Evolutionary conservation across 2,113 vertebrate species (phyloP), one percentile per base, ranked within the genome.

Genomic region (Pollimyrus isidori): DNA sequence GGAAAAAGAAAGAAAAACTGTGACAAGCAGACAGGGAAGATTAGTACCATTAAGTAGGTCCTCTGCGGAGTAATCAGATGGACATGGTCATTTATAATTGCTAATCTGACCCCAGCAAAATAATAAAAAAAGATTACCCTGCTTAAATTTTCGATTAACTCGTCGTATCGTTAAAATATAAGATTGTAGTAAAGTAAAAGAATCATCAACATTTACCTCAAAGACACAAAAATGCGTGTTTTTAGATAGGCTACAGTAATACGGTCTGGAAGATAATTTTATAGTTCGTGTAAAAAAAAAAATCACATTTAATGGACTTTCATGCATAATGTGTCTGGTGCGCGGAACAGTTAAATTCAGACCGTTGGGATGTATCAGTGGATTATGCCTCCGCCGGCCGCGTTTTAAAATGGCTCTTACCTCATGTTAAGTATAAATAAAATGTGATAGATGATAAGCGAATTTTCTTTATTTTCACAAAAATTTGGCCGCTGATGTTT

Each of bases 381-480:
- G 7, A 53, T 80, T 88, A 46, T 83, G 6, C 42, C 82, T 88
- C 73, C 21, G 21, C 76, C 56, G 58, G 56, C 73, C 17, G 21
- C 19, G 80, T 83, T 86, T 86, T 39, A 23, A 85, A 48, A 56
- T 86, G 30, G 58, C 89, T 73, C n/a, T 52, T 65, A 52, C 7
- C 45, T 69, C 30, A 73, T 87, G 65, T 49, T 35, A 23, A 17
- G 26, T 35, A 7, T 45, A 90, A 46, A 7, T 45, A 90, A 46
- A 85, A 50, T 10, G 53, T 88, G 45, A 80, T 42, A 26, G 85
- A 26, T 90, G 69, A 35, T 50, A 73, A 73, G 5, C 65, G 90
- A 48, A 87, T 62, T 92, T 92, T 3, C 50, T 56, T 76, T 84
- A 88, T 88, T 88, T 91, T 92, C 90, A 80, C 0, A 9, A 50